Evolutionary conservation across 2,113 vertebrate genomes (phyloP).

Genomic region (Accipiter cooperii): DNA sequence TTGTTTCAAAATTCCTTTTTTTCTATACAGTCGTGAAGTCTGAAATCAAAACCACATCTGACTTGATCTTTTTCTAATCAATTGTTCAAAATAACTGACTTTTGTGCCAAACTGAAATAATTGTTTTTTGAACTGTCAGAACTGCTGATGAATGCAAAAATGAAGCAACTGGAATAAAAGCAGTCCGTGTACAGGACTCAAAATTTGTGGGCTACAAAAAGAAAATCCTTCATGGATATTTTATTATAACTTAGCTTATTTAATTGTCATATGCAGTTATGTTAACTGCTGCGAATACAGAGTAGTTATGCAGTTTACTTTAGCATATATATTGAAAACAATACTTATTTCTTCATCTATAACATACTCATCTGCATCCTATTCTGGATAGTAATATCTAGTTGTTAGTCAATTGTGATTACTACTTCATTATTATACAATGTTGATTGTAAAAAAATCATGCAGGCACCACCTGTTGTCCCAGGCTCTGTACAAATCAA

Average conservation of each 20-base stretch:
- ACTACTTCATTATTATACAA: not conserved
- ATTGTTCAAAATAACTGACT: not conserved
- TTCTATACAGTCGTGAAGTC: not conserved
- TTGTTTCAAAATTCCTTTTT: constrained; percentile 24
- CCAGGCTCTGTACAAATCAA: not conserved
- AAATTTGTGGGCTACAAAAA: not conserved
- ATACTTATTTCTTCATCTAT: not conserved
- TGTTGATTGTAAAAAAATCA: not conserved
- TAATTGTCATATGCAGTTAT: not conserved
- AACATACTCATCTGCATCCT: not conserved
- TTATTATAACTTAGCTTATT: not conserved
- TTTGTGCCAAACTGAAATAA: not conserved
- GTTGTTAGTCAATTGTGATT: not conserved
- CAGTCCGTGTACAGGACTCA: not conserved
- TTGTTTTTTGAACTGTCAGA: not conserved
- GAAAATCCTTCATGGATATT: not conserved
- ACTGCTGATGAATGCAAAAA: not conserved
- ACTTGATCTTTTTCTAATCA: constrained; percentile 2
- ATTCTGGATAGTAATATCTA: not conserved
- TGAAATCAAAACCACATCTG: constrained; percentile 9
- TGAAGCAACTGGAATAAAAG: not conserved
- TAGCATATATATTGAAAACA: not conserved
- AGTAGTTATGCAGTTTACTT: not conserved
- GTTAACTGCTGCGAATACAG: not conserved
- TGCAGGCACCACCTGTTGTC: not conserved